Evolutionary conservation across 1,140 invertebrate genomes (phyloP).

Genomic region (Ceratosolen solmsi): DNA sequence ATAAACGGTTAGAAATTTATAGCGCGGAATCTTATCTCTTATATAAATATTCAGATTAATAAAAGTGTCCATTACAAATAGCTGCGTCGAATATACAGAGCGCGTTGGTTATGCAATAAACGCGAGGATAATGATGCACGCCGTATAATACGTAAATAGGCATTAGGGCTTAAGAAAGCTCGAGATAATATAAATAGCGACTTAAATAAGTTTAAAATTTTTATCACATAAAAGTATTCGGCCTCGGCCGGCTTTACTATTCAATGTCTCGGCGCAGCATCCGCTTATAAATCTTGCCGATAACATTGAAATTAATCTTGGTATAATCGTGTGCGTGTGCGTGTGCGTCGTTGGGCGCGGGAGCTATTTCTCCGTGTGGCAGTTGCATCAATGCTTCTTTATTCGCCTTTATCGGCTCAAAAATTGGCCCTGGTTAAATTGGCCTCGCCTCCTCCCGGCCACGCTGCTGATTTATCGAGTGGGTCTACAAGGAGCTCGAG

Average conservation of each 20-base stretch:
- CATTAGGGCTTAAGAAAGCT: background rate
- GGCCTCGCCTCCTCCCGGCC: background rate
- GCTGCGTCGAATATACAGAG: too few species aligned
- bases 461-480: conserved; percentile 24
- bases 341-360: background rate
- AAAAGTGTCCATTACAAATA: background rate
- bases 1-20: background rate
- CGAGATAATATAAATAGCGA: conserved; percentile 8
- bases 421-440: conserved; percentile 23
- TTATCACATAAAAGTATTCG: too few species aligned
- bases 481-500: background rate
- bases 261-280: background rate
- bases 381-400: conserved; percentile 21
- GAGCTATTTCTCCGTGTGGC: conserved; percentile 2
- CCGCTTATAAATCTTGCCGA: conserved; percentile 45
- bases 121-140: too few species aligned
- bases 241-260: too few species aligned
- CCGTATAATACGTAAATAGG: too few species aligned
- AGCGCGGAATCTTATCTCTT: background rate
- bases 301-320: conserved; percentile 51
- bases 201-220: conserved; percentile 18
- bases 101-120: too few species aligned
- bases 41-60: background rate
- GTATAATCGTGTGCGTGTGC: background rate
- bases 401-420: conserved; percentile 20